These are phyloP conservation scores for Bombus pyrosoma DNA, from an alignment of 1,140 invertebrate genomes.

Conservation along the genomic window DNA sequence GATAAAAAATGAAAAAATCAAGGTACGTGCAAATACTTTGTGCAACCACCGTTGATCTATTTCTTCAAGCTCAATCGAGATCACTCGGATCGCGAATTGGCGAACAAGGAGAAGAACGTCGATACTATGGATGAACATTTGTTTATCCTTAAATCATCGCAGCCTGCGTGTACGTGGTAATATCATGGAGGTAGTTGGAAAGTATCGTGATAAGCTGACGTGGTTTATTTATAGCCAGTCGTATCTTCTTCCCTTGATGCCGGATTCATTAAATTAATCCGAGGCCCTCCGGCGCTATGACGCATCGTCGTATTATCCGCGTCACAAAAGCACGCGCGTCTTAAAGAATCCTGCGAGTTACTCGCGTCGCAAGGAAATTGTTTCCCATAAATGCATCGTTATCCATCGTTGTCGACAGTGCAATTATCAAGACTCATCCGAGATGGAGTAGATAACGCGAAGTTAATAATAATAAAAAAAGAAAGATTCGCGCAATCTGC, in stretches of 20 bases:
- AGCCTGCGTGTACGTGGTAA: slow-evolving; percentile 33
- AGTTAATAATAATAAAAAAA: neutral
- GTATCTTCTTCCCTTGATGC: slow-evolving; percentile 57
- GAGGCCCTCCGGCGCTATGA: slow-evolving; percentile 33
- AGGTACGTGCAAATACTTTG: neutral
- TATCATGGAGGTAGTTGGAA: slow-evolving; percentile 63
- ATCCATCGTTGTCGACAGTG: neutral
- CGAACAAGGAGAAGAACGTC: too few species aligned
- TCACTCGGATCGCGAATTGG: neutral
- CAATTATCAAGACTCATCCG: neutral
- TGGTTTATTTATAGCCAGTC: slow-evolving; percentile 66
- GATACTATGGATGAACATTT: slow-evolving; percentile 19
- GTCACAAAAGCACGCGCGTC: slow-evolving; percentile 18
- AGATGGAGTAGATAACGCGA: neutral
- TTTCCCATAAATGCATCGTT: neutral
- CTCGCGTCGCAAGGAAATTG: neutral
- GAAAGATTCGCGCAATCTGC: neutral
- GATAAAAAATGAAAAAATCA: rapidly evolving
- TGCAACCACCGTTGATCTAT: neutral
- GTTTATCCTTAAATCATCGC: slow-evolving; percentile 48
- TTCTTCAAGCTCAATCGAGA: neutral
- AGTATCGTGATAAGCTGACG: slow-evolving; percentile 63
- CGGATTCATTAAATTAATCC: slow-evolving; percentile 67
- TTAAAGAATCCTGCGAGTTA: neutral
- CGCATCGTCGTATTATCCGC: slow-evolving; percentile 39